Evolutionary conservation across 1,140 invertebrate genomes (phyloP), one percentile per base, ranked within the genome.

Genomic region (Bombus polaris): DNA sequence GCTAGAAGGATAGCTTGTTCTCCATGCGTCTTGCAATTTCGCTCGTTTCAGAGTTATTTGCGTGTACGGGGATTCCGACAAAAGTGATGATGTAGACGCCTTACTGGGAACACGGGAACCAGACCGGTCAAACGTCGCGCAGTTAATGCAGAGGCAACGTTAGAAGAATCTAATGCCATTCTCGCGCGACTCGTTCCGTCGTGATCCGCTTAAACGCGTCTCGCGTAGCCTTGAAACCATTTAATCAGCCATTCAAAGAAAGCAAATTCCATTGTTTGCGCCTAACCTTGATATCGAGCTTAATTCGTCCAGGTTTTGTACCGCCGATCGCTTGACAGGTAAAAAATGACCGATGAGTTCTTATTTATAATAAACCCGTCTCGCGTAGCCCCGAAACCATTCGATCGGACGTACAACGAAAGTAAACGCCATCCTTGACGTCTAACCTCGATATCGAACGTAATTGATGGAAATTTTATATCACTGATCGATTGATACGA

Each of bases 1-100:
- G 79, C 75, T 80, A 53, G 88, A 91, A 92, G 89, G 91, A 93
- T 88, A 89, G 81, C 90, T 79, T 92, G 76, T 85, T 89, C 82
- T 77, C 90, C 88, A 88, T 77, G 81, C 81, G 91, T 84, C 88
- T 72, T 88, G 82, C 91, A 89, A 89, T 91, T 91, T 90, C 72
- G 42, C 44, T 42, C 75, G 74, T 83, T 89, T 71, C 80, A 71
- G 72, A 83, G 88, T 88, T 91, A 91, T 91, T 91, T 91, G 85
- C 79, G 90, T 85, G 71, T 62, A 78, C 65, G 85, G 76, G 32
- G 78, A 90, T 86, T 77, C 83, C 81, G 42, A 81, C 83, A 66
- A 90, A 90, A 88, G 87, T 78, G 90, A 88, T 57, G 82, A 90
- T 76, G 80, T 71, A 71, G 84, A 83, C 81, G 81, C 25, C 70